Percentiles rank a stretch among this genome's conserved stretches.
Conservation (phyloP, 2,797 vertebrate genomes). For the Cynopterus sphinx region DNA sequence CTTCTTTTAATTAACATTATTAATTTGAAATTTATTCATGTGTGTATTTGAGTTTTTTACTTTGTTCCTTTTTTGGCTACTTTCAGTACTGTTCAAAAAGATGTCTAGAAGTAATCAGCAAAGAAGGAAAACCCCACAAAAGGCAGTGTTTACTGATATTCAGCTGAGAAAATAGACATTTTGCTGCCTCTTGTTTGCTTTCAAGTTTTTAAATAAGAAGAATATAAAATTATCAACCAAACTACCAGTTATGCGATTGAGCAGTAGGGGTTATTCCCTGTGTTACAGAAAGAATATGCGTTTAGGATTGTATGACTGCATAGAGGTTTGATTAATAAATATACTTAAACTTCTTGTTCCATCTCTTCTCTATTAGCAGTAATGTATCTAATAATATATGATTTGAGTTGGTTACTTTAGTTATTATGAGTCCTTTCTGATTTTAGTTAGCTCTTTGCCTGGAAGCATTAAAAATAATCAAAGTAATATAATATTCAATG, state of each 20-base stretch:
- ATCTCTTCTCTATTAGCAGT: background rate
- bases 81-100: background rate
- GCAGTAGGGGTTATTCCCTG: background rate
- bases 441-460: slow-evolving; percentile 33
- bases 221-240: background rate
- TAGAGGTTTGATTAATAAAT: background rate
- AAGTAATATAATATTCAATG: background rate
- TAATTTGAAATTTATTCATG: slow-evolving; percentile 6
- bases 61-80: background rate
- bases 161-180: background rate
- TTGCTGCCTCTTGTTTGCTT: background rate
- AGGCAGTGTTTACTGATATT: background rate
- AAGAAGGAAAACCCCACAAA: background rate
- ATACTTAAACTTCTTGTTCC: background rate
- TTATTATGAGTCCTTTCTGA: background rate
- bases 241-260: background rate
- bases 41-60: background rate
- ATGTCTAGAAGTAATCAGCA: background rate
- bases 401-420: background rate
- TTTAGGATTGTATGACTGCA: background rate
- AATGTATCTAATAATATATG: background rate
- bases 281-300: background rate
- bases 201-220: slow-evolving; percentile 1
- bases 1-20: background rate
- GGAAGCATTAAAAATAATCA: background rate